These are phyloP conservation scores for Camponotus vicinus DNA, from an alignment of 1,140 invertebrate species.

Conservation along the genomic window DNA sequence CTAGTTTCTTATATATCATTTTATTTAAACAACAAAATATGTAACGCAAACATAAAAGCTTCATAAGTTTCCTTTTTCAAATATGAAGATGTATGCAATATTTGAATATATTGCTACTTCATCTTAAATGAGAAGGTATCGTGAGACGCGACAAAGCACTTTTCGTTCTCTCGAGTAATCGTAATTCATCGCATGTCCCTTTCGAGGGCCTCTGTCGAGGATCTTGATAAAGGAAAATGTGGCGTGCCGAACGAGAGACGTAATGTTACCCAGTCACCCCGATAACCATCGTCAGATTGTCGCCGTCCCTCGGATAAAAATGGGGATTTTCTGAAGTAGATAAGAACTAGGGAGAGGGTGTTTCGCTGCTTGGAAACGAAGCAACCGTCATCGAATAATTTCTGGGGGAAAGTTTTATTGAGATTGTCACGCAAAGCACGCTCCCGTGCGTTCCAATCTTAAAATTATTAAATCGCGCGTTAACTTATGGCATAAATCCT, in stretches of 20 bases:
- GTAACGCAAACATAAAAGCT: too few species aligned
- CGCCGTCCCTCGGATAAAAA: neutral
- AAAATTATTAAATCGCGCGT: neutral
- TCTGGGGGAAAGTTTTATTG: neutral
- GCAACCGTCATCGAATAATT: neutral
- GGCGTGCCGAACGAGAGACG: neutral
- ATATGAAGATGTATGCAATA: too few species aligned
- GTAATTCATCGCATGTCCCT: neutral
- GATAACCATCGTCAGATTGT: constrained; percentile 13
- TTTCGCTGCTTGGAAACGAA: neutral
- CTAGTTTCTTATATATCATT: too few species aligned
- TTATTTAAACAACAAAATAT: too few species aligned
- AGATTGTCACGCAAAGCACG: neutral
- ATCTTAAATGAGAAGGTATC: neutral
- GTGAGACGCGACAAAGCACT: neutral
- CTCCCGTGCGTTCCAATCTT: neutral
- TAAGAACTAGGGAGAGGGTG: neutral
- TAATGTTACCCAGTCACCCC: constrained; percentile 6
- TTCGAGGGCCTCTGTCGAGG: neutral
- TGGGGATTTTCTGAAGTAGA: neutral
- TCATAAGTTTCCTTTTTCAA: too few species aligned
- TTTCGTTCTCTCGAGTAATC: neutral
- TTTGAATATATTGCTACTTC: neutral
- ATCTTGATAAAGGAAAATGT: constrained; percentile 33
- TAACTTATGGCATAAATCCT: neutral